Evolutionary conservation across 2,888 invertebrate genomes (phyloP), one percentile per base, ranked within the genome.

Genomic region (Hirudinaria manillensis): DNA sequence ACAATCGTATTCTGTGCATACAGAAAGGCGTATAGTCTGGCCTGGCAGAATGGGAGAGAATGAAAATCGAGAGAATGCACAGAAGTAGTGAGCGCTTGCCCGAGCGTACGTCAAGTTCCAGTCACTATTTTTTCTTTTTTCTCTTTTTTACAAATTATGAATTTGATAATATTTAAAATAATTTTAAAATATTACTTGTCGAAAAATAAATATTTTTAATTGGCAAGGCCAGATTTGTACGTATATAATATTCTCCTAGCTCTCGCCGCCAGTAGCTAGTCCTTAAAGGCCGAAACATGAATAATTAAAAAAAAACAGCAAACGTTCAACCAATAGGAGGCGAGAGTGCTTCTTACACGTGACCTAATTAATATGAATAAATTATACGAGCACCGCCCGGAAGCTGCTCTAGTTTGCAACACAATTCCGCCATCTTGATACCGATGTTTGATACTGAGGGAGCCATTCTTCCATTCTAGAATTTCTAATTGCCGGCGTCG

Each of bases 301-400:
- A 61, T 61, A 61, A 61, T 61, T 61, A 61, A 61, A 27, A n/a
- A n/a, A 45, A 16, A 45, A 45, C 45, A 45, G 45, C 45, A 45
- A 45, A 45, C 45, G 45, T 16, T 45, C 45, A 45, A 7, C 45
- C 45, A 45, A 45, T 45, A 45, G 45, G 45, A 45, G 45, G 45
- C 45, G 29, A 24, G 61, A 61, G 61, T 29, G 29, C 61, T 6
- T 24, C 24, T 29, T 16, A 24, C 61, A 61, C 61, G 61, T 61
- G 61, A 61, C 61, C 61, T 61, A 29, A 61, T 61, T 61, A 61
- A 61, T 61, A 61, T 61, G 61, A 61, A 61, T 61, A 61, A 61
- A 27, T 61, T 61, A 61, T 61, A 61, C 61, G 61, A 24, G 29
- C 61, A 61, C 61, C 29, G 61, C 29, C 61, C 61, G 61, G 61